A percentile compares a stretch with the other conserved stretches of the same genome.
Evolutionary conservation across 2,888 invertebrate species (phyloP).

Genomic region (Platycheirus albimanus): DNA sequence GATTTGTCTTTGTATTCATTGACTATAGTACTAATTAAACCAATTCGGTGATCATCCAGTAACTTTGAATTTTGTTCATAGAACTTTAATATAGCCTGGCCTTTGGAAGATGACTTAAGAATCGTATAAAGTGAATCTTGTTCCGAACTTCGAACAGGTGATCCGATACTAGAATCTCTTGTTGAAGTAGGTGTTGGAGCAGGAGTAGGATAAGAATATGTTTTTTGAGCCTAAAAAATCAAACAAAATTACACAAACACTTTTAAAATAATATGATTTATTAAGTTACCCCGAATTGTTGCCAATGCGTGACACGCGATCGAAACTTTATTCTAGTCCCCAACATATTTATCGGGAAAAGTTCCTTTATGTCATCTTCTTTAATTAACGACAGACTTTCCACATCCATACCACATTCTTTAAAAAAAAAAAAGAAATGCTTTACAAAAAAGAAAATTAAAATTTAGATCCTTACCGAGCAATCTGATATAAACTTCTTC

Average conservation of each 20-base stretch:
- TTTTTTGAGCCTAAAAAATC: not conserved
- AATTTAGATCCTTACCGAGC: slow-evolving; percentile 8
- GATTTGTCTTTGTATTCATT: slow-evolving; percentile 36
- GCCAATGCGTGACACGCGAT: not conserved
- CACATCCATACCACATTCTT: slow-evolving; percentile 15
- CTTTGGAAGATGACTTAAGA: not conserved
- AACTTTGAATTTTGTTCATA: slow-evolving; percentile 1
- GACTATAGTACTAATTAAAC: slow-evolving; percentile 28
- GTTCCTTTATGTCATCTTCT: slow-evolving; percentile 42
- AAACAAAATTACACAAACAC: not conserved
- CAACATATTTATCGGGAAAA: slow-evolving; percentile 11
- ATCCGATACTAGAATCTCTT: no score
- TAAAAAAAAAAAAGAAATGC: not conserved
- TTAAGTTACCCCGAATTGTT: not conserved
- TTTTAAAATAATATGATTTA: not conserved
- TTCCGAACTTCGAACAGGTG: not conserved
- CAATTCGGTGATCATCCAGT: slow-evolving; percentile 1
- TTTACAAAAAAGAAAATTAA: not conserved
- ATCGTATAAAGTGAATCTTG: not conserved
- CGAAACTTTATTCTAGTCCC: slow-evolving; percentile 41
- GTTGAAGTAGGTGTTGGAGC: no score
- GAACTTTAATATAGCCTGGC: not conserved
- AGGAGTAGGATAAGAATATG: no score
- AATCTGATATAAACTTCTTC: slow-evolving; percentile 39
- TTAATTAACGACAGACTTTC: slow-evolving; percentile 25